Percentiles rank a stretch among this genome's conserved stretches.
These are phyloP conservation scores for Shinisaurus crocodilurus DNA, from an alignment of 2,113 vertebrate genomes.

Conservation along the genomic window DNA sequence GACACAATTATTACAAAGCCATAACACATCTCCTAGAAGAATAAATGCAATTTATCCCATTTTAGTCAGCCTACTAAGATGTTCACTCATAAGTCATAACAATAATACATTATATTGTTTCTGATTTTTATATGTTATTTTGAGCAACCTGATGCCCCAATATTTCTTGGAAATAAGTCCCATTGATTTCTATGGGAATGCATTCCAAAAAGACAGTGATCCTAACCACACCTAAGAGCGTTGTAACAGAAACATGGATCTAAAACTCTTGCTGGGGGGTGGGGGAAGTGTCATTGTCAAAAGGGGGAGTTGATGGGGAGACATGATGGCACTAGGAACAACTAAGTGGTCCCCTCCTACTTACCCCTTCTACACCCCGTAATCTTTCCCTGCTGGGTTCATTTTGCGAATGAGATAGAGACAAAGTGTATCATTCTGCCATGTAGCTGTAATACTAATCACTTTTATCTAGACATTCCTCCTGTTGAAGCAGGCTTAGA, in stretches of 20 bases:
- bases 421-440: neutral
- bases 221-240: neutral
- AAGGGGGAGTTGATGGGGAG: neutral
- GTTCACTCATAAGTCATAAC: neutral
- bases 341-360: neutral
- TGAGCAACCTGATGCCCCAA: neutral
- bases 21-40: conserved; percentile 3
- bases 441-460: neutral
- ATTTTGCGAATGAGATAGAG: neutral
- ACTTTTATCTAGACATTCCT: neutral
- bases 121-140: neutral
- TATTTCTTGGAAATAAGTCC: neutral
- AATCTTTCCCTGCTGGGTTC: neutral
- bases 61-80: neutral
- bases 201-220: neutral
- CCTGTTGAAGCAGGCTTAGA: neutral
- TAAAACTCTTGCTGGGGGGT: neutral
- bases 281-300: neutral
- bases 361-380: neutral
- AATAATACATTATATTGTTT: neutral
- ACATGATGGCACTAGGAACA: neutral
- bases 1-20: conserved; percentile 15
- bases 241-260: neutral
- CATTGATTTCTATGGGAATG: neutral
- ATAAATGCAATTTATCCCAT: conserved; percentile 9